phyloP scores from a whole-genome alignment of 2,113 vertebrate genomes.

The Motacilla tschutschensis region DNA sequence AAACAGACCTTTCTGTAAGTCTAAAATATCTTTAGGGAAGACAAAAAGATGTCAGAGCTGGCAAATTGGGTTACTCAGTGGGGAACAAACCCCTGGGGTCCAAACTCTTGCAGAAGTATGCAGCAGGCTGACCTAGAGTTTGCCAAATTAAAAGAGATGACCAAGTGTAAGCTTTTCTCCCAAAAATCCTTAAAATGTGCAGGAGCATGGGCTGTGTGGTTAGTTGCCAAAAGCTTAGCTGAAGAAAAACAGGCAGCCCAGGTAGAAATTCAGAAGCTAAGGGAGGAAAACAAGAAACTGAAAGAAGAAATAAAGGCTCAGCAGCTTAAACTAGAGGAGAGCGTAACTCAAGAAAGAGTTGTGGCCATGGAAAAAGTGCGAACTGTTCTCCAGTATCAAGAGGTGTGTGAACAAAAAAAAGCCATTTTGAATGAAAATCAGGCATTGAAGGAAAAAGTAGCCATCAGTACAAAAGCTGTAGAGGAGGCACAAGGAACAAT shows the following conservation, averaged over 20 bases:
- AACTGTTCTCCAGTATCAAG: background rate
- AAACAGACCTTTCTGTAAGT: background rate
- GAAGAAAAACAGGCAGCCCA: constrained; percentile 32
- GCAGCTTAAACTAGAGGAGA: constrained; percentile 9
- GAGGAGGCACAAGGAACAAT: constrained; percentile 9
- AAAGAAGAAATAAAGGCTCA: constrained; percentile 37
- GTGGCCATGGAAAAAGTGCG: background rate
- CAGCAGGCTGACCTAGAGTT: constrained; percentile 49
- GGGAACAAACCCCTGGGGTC: constrained; percentile 49
- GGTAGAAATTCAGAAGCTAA: constrained; percentile 28
- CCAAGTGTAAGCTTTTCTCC: constrained; percentile 41
- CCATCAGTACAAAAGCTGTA: background rate
- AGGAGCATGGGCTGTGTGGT: constrained; percentile 31
- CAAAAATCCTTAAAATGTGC: constrained; percentile 43
- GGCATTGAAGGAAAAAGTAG: constrained; percentile 14
- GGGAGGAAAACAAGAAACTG: constrained; percentile 15
- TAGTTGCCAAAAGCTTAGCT: constrained; percentile 20
- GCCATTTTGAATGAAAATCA: constrained; percentile 28
- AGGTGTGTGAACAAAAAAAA: constrained; percentile 36
- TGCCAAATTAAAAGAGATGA: constrained; percentile 10
- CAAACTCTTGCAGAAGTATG: constrained; percentile 32
- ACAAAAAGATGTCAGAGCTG: constrained; percentile 29
- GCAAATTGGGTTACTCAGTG: constrained; percentile 42
- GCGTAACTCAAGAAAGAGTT: background rate
- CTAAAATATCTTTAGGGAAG: background rate